Percentiles rank a stretch among this genome's conserved stretches.
Conservation (phyloP, 2,113 vertebrate genomes). For the Orthonyx spaldingii region DNA sequence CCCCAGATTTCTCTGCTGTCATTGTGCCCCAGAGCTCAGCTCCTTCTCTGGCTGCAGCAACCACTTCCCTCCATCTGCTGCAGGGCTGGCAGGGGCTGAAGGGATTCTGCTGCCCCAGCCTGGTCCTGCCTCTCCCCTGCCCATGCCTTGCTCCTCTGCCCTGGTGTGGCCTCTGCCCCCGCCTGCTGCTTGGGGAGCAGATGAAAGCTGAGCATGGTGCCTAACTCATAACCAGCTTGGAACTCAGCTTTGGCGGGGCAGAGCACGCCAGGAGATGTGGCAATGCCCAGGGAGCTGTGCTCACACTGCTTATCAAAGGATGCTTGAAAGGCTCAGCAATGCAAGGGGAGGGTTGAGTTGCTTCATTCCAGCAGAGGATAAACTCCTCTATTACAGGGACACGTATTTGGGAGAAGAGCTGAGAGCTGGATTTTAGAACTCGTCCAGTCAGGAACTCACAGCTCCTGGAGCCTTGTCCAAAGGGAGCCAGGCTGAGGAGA, state of each 20-base stretch:
- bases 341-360: conserved; percentile 36
- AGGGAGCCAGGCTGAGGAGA: background rate
- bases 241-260: conserved; percentile 36
- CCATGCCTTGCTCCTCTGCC: background rate
- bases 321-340: conserved; percentile 42
- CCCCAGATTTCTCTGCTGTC: background rate
- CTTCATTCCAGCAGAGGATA: conserved; percentile 33
- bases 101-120: background rate
- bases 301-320: conserved; percentile 53
- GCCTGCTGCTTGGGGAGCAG: background rate
- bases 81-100: background rate
- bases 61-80: background rate
- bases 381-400: conserved; percentile 31
- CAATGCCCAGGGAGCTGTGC: conserved; percentile 27
- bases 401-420: conserved; percentile 42
- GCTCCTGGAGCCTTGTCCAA: background rate
- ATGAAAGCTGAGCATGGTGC: conserved; percentile 3
- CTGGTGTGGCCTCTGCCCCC: conserved; percentile 39
- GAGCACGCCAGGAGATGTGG: conserved; percentile 51
- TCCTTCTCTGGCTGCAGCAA: background rate
- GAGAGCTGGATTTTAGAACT: conserved; percentile 39
- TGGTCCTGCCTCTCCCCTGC: background rate
- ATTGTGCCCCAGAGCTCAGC: background rate
- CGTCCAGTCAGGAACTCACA: background rate
- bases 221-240: conserved; percentile 35